Evolutionary conservation across 92 coral and sea anemone species (phyloP), one percentile per base, ranked within the genome.

Genomic region (Porites lobata): DNA sequence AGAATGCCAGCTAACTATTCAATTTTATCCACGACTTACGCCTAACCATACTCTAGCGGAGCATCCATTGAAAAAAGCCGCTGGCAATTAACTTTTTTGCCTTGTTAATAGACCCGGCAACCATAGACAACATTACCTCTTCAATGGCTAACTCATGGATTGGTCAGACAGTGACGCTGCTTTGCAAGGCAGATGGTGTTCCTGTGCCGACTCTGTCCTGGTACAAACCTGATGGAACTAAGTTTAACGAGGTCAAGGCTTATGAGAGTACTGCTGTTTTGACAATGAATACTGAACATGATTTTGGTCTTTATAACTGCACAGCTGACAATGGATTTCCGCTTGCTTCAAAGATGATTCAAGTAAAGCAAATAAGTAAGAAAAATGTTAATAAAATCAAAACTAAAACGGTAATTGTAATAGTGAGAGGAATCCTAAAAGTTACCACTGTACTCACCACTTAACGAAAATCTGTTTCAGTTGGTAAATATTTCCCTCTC

Each of bases 111-210:
- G 80, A 75, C 65, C 50, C 62, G 6, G 65, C 80, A 1, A 54
- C 17, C 51, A 26, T 75, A 75, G 2, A 9, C 20, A 53, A 20
- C 3, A 2, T 15, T n/a, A 21, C 65, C 21, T 24, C 65, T 43
- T 26, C 20, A 9, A 50, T 59, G 19, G 8, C 50, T 12, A 75
- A 20, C 9, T 75, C 80, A 7, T 79, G 83, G 83, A 79, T 79
- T 63, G 83, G 72, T 61, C 72, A 79, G 58, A 79, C 83, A 61
- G 83, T 79, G 50, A 79, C 22, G 26, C 21, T 79, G 6, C 61
- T 14, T 69, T 79, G 72, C 61, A 69, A 20, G 50, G 61, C 83
- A 79, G 83, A 79, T 79, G 83, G 83, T 29, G 70, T 79, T 79
- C 71, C 83, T 32, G 50, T 32, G 8, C 83, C 83, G 63, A 79